These are phyloP conservation scores for Aphelinus certus DNA, from an alignment of 1,140 invertebrate species.

Conservation along the genomic window DNA sequence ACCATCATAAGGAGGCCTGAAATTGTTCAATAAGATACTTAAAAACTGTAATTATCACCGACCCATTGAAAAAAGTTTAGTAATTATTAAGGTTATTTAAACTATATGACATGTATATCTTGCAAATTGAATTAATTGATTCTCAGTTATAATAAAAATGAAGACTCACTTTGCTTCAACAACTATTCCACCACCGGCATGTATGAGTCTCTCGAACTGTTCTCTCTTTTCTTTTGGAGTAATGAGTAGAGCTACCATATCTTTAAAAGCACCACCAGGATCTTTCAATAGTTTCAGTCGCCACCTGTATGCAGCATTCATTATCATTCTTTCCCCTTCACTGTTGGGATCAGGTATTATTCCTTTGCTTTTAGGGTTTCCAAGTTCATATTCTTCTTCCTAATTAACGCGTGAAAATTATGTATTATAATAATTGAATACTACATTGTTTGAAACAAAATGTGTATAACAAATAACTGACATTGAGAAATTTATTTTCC, in stretches of 20 bases:
- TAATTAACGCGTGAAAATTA: constrained; percentile 51
- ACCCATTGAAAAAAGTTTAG: background rate
- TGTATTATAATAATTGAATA: constrained; percentile 30
- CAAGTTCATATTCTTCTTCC: constrained; percentile 83
- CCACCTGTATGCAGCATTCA: constrained; percentile 74
- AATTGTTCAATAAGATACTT: background rate
- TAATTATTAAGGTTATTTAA: background rate
- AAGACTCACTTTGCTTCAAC: constrained; percentile 66
- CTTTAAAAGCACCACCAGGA: constrained; percentile 71
- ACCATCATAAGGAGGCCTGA: constrained; percentile 58
- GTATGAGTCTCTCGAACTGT: constrained; percentile 75
- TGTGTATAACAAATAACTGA: constrained; percentile 56
- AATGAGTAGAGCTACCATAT: constrained; percentile 77
- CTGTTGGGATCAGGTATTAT: constrained; percentile 61
- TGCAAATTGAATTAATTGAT: too few relatives aligned
- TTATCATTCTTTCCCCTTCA: constrained; percentile 65
- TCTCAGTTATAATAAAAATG: background rate
- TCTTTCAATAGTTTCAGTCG: constrained; percentile 62
- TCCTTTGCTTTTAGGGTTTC: constrained; percentile 70
- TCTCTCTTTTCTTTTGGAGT: constrained; percentile 70
- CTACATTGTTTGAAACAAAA: constrained; percentile 24
- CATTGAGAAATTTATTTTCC: constrained; percentile 74
- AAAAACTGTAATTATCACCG: too few relatives aligned
- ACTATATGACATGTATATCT: background rate
- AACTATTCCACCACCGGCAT: constrained; percentile 77